Base-by-base conservation (phyloP, 2,888 invertebrate genomes). In the Caenorhabditis zanzibari region DNA sequence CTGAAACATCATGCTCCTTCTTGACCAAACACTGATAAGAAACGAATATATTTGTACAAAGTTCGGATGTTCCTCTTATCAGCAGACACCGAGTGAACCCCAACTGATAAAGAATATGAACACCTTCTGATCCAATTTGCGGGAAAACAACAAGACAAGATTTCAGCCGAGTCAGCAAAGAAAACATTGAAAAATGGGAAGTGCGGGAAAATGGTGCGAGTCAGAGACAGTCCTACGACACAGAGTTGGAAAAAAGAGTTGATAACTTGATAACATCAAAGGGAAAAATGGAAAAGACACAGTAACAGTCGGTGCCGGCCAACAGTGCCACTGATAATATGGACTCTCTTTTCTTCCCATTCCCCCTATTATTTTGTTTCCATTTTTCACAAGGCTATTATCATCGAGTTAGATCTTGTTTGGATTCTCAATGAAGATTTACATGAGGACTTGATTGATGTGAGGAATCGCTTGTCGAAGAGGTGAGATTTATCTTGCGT, bases 301-400 rank as follows among this genome's bases (percentile, higher is more conserved):
- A 63, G 69, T 79, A 79, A 79, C 79, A 79, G 79, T 71, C 71
- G 54, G 79, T 79, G 79, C 79, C 71, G 64, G 79, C 64, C 64
- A 61, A 41, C 63, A 69, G 71, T 79, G 79, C 71, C 79, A 79
- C 79, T 79, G 79, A 79, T 79, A 79, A 52, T 38, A 49, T 49
- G 47, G 66, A 52, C 52, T 66, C 32, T 52, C 41, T 26, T 38
- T 12, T 38, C 38, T 12, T 12, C 38, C 38, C 26, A 63, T 16
- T 44, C 22, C 2, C 64, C 49, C 44, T 32, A 22, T 64, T 52
- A 16, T 52, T 24, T n/a, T 22, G n/a, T 56, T 56, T 22, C 12
- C 61, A 59, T 68, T 64, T 38, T 35, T 16, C 22, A 12, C 6
- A 10, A 38, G 10, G 7, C 38, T 22, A 22, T 49, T 52, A 66